A percentile compares a stretch with the other conserved stretches of the same genome.
Evolutionary conservation across 2,113 vertebrate genomes (phyloP).

Genomic region (Microtus ochrogaster): DNA sequence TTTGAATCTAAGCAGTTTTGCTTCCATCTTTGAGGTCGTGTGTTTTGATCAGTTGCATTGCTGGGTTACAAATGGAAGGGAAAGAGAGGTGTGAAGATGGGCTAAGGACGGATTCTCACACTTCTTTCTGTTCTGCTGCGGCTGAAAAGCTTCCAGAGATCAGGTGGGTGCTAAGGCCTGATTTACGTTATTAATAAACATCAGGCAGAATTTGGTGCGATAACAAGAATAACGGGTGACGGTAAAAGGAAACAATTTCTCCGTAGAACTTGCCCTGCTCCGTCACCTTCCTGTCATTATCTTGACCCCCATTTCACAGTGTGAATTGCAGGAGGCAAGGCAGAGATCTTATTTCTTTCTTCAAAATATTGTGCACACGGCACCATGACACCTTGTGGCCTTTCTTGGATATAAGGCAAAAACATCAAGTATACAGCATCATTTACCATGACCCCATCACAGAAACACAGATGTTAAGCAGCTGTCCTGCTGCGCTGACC

Average conservation of each 20-base stretch:
- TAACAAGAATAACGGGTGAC: neutral
- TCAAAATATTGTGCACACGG: neutral
- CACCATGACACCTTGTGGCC: neutral
- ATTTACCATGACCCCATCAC: neutral
- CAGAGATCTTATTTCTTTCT: constrained; percentile 37
- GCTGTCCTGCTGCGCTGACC: neutral
- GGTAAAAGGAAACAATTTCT: neutral
- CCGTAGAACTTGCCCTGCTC: neutral
- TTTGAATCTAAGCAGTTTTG: constrained; percentile 66
- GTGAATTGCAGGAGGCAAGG: neutral
- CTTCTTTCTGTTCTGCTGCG: neutral
- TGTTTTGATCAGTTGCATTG: constrained; percentile 61
- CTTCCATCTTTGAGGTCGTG: constrained; percentile 76
- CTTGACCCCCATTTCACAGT: neutral
- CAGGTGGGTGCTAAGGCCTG: neutral
- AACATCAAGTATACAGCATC: neutral
- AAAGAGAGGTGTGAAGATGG: constrained; percentile 23
- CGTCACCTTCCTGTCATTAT: neutral
- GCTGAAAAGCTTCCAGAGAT: neutral
- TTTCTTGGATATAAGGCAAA: neutral
- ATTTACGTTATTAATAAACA: constrained; percentile 39
- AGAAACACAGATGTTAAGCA: neutral
- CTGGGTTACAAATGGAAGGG: neutral
- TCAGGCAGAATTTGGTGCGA: neutral
- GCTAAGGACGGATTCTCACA: constrained; percentile 19